These are phyloP conservation scores for Tricholauxania praeusta DNA, from an alignment of 2,888 invertebrate genomes.

Conservation along the genomic window DNA sequence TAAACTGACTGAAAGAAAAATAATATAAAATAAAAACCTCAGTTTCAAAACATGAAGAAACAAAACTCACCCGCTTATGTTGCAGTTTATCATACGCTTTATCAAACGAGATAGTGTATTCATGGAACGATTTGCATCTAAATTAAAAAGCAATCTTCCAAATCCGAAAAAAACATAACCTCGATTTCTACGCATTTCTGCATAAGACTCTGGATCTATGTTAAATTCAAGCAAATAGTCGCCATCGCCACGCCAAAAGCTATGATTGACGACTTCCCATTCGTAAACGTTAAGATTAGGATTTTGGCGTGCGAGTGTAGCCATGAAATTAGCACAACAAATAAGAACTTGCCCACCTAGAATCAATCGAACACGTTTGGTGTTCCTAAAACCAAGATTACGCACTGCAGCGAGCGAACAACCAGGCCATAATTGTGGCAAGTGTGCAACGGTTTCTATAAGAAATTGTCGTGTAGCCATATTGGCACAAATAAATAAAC, in stretches of 20 bases:
- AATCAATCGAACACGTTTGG: slow-evolving; percentile 1
- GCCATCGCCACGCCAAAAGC: background rate
- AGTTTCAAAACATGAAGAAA: too few relatives aligned
- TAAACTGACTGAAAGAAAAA: too few relatives aligned
- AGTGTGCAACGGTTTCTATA: background rate
- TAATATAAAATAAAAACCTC: too few relatives aligned
- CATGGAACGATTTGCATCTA: background rate
- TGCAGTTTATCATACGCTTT: background rate
- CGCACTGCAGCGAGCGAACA: background rate
- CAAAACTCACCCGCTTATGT: background rate
- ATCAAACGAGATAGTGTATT: background rate
- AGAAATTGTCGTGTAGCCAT: background rate
- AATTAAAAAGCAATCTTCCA: slow-evolving; percentile 1
- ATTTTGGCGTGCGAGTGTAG: background rate
- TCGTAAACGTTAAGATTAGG: slow-evolving; percentile 7
- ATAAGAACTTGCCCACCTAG: background rate
- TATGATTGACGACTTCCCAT: background rate
- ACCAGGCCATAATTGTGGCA: background rate
- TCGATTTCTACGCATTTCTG: background rate
- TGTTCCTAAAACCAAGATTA: background rate
- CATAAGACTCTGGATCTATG: slow-evolving; percentile 1
- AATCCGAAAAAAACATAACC: slow-evolving; percentile 16
- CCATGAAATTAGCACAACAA: background rate
- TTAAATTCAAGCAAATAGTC: background rate
- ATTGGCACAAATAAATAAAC: background rate